These are phyloP conservation scores for Drosophila hamatofila DNA, from an alignment of 2,888 invertebrate species.

Conservation along the genomic window DNA sequence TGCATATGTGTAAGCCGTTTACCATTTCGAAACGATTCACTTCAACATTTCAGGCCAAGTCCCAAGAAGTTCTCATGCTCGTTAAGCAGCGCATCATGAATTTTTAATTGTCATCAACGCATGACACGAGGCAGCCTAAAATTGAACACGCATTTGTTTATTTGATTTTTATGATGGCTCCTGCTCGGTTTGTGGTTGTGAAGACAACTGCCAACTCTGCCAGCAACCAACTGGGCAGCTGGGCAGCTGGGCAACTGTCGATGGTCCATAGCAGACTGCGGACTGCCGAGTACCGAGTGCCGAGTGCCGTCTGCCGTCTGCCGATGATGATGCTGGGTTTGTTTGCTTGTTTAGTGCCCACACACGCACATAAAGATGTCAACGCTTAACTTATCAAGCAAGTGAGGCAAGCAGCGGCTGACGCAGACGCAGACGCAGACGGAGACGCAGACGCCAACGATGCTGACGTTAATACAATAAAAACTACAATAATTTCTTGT, in stretches of 20 bases:
- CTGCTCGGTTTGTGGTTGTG: slow-evolving; percentile 33
- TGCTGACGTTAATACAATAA: slow-evolving; percentile 70
- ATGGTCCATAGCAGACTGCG: slow-evolving; percentile 4
- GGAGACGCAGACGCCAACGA: slow-evolving; percentile 63
- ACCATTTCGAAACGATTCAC: background rate
- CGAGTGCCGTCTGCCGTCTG: background rate
- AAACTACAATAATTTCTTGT: slow-evolving; percentile 75
- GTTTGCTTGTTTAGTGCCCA: slow-evolving; percentile 72
- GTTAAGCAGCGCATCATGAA: slow-evolving; percentile 51
- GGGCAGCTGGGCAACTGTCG: slow-evolving; percentile 14
- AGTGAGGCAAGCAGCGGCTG: slow-evolving; percentile 39
- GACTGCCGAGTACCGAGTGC: slow-evolving; percentile 1
- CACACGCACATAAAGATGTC: slow-evolving; percentile 79
- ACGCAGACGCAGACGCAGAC: too few relatives aligned
- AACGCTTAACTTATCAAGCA: slow-evolving; percentile 76
- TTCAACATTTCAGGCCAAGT: background rate
- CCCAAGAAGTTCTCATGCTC: slow-evolving; percentile 53
- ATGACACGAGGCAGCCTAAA: slow-evolving; percentile 36
- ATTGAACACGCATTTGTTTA: slow-evolving; percentile 51
- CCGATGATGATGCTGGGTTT: slow-evolving; percentile 43
- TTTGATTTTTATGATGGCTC: slow-evolving; percentile 66
- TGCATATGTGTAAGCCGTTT: background rate
- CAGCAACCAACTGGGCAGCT: slow-evolving; percentile 11
- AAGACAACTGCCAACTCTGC: slow-evolving; percentile 24
- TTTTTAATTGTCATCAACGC: slow-evolving; percentile 66